Evolutionary conservation across 2,113 vertebrate species (phyloP).

Genomic region (Trinectes maculatus): DNA sequence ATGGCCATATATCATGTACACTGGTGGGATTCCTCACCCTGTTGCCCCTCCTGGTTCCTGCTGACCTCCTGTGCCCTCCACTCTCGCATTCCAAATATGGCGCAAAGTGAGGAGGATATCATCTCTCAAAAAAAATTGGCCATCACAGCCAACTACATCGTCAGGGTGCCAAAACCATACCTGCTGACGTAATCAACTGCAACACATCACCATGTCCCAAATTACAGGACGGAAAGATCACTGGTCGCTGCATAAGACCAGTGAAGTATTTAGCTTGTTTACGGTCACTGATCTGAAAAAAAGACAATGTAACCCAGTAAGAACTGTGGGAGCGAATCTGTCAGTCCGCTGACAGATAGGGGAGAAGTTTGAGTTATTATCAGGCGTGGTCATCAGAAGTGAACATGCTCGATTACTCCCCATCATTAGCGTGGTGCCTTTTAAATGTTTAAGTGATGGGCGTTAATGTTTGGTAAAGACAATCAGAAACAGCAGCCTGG

Average conservation of each 20-base stretch:
- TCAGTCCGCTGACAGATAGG: constrained; percentile 1
- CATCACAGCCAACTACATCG: not conserved
- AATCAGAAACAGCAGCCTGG: not conserved
- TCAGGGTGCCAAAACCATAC: not conserved
- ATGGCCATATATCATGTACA: not conserved
- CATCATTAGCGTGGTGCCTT: not conserved
- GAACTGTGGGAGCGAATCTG: not conserved
- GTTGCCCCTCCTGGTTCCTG: not conserved
- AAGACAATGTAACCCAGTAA: not conserved
- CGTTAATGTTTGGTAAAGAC: constrained; percentile 8
- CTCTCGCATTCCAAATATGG: constrained; percentile 12
- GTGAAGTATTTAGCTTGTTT: not conserved
- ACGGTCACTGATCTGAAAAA: not conserved
- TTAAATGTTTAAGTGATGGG: constrained; percentile 22
- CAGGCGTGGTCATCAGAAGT: constrained; percentile 23
- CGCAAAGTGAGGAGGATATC: constrained; percentile 4
- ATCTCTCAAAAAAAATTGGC: not conserved
- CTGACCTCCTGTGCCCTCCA: not conserved
- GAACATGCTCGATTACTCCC: constrained; percentile 28
- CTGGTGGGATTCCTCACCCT: not conserved
- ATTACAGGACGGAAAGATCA: not conserved
- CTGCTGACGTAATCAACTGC: not conserved
- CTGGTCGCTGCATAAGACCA: not conserved
- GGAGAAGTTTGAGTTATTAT: not conserved
- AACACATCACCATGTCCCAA: not conserved